phyloP scores from a whole-genome alignment of 2,113 vertebrate species.

The Tachysurus vachellii region DNA sequence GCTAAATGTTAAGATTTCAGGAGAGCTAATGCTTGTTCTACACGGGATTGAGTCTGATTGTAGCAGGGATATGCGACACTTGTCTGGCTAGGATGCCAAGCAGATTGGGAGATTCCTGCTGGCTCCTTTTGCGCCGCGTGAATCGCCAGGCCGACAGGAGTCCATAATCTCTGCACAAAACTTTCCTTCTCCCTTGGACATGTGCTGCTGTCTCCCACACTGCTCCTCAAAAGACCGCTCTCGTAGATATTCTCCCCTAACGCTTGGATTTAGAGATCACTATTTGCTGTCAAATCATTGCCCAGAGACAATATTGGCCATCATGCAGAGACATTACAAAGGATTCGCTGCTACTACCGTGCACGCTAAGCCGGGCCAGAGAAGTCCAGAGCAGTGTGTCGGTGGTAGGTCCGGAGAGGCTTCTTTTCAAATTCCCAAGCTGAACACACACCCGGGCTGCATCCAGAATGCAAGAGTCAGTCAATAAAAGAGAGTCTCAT shows the following conservation, averaged over 20 bases:
- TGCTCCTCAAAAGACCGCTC: conserved; percentile 57
- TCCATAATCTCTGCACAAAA: conserved; percentile 72
- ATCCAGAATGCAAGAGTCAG: conserved; percentile 55
- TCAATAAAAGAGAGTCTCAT: conserved; percentile 56
- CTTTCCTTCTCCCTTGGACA: conserved; percentile 67
- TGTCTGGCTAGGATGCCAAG: conserved; percentile 64
- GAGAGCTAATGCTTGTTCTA: conserved; percentile 64
- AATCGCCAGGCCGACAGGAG: conserved; percentile 74
- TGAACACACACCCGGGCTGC: conserved; percentile 33
- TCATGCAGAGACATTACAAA: conserved; percentile 68
- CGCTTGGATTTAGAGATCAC: conserved; percentile 64
- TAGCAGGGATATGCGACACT: conserved; percentile 48
- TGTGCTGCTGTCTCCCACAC: conserved; percentile 62
- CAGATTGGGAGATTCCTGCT: conserved; percentile 74
- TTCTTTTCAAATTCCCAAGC: conserved; percentile 57
- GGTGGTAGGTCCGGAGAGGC: conserved; percentile 56
- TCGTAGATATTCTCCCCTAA: conserved; percentile 58
- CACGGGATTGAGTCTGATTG: conserved; percentile 52
- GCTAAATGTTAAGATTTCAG: conserved; percentile 36
- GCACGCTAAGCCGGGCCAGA: conserved; percentile 60
- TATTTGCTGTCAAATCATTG: conserved; percentile 65
- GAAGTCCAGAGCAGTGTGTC: conserved; percentile 59
- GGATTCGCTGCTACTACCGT: conserved; percentile 59
- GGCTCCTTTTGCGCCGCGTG: conserved; percentile 74
- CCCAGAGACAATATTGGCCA: conserved; percentile 64